These are phyloP conservation scores for Glossosoma conforme DNA, from an alignment of 1,140 invertebrate genomes.

Conservation along the genomic window DNA sequence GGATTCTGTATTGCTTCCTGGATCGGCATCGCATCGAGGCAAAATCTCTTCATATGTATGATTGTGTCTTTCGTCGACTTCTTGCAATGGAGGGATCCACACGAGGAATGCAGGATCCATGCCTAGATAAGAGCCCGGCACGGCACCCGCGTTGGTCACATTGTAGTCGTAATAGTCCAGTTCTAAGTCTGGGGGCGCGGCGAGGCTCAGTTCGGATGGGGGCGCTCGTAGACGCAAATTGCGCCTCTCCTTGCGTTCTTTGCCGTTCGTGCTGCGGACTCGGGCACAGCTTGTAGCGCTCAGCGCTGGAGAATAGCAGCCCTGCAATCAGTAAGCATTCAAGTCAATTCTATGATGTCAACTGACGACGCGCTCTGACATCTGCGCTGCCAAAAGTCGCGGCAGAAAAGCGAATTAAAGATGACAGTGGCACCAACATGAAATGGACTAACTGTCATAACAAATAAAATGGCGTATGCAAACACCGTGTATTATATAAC, in stretches of 20 bases:
- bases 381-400: too few species aligned
- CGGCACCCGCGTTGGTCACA: conserved; percentile 70
- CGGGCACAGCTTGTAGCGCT: conserved; percentile 56
- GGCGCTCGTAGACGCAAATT: conserved; percentile 56
- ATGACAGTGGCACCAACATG: too few species aligned
- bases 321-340: conserved; percentile 43
- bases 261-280: conserved; percentile 60
- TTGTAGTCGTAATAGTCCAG: conserved; percentile 88
- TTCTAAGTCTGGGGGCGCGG: conserved; percentile 67
- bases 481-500: too few species aligned
- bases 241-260: conserved; percentile 72
- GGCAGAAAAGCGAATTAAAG: too few species aligned
- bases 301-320: conserved; percentile 62
- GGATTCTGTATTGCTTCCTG: conserved; percentile 52
- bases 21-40: conserved; percentile 48
- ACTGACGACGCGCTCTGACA: too few species aligned
- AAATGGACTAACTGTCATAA: too few species aligned
- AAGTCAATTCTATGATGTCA: conserved; percentile 8
- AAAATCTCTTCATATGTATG: conserved; percentile 41
- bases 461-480: too few species aligned
- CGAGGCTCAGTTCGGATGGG: conserved; percentile 73
- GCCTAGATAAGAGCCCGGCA: conserved; percentile 72
- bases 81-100: conserved; percentile 77
- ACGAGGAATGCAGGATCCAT: conserved; percentile 84
- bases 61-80: conserved; percentile 36